Conservation (phyloP, 2,797 vertebrate species). For the Diplodus sargus region DNA sequence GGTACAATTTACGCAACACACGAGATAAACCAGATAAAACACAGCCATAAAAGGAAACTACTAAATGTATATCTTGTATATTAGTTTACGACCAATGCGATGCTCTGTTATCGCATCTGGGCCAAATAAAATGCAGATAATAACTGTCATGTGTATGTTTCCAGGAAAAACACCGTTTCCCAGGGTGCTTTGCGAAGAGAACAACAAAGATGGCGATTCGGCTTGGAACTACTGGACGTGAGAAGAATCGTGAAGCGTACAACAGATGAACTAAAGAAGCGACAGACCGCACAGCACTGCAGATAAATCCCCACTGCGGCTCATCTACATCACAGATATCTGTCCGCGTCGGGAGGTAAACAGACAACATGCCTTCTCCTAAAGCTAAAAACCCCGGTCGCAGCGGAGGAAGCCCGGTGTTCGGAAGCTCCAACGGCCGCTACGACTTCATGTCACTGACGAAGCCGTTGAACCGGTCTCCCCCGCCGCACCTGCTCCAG, state of each 20-base stretch:
- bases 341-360: not conserved
- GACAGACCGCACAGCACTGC: constrained; percentile 32
- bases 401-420: constrained; percentile 79
- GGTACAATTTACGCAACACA: not conserved
- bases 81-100: not conserved
- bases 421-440: constrained; percentile 77
- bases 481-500: constrained; percentile 79
- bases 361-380: constrained; percentile 82
- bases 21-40: not conserved
- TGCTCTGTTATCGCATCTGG: not conserved
- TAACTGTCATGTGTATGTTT: not conserved
- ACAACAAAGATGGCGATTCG: constrained; percentile 80
- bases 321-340: not conserved
- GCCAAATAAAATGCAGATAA: not conserved
- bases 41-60: too few species aligned
- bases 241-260: constrained; percentile 54
- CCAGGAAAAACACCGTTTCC: constrained; percentile 55
- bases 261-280: constrained; percentile 63
- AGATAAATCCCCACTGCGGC: constrained; percentile 27
- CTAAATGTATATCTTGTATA: too few species aligned
- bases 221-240: constrained; percentile 42
- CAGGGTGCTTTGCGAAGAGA: constrained; percentile 58
- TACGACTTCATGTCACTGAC: constrained; percentile 89
- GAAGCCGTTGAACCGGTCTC: constrained; percentile 79
- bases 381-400: constrained; percentile 80